These are phyloP conservation scores for Achatina immaculata DNA, from an alignment of 1,140 invertebrate genomes.

Conservation along the genomic window DNA sequence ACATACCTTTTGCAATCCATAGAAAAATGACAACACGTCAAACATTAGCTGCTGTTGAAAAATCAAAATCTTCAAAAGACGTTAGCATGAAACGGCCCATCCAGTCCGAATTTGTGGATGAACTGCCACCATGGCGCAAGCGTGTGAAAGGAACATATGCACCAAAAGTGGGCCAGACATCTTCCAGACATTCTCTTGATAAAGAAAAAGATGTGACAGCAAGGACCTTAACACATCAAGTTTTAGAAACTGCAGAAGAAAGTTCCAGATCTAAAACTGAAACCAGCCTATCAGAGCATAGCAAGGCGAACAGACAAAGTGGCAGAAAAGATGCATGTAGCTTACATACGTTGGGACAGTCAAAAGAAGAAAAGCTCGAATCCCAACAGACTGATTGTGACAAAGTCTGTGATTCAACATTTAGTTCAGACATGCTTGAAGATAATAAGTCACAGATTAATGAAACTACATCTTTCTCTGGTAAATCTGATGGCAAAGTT, in stretches of 20 bases:
- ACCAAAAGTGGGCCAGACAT: background rate
- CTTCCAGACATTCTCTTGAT: background rate
- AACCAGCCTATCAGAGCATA: no score
- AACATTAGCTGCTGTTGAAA: background rate
- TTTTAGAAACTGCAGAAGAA: background rate
- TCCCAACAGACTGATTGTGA: no score
- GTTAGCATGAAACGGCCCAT: background rate
- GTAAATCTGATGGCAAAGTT: no score
- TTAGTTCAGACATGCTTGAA: no score
- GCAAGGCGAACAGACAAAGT: background rate
- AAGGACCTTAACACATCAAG: background rate
- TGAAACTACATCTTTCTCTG: no score
- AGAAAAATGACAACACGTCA: background rate
- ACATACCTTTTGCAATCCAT: background rate
- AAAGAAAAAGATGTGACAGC: background rate
- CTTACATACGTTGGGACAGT: no score
- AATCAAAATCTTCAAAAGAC: background rate
- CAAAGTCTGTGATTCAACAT: no score
- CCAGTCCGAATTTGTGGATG: conserved; percentile 13
- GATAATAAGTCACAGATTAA: no score
- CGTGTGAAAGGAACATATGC: background rate
- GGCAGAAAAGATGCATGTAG: background rate
- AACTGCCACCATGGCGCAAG: background rate
- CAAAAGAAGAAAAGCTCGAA: no score
- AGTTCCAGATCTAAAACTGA: no score